Base-by-base conservation (phyloP, 2,113 vertebrate genomes). In the Silurus glanis region DNA sequence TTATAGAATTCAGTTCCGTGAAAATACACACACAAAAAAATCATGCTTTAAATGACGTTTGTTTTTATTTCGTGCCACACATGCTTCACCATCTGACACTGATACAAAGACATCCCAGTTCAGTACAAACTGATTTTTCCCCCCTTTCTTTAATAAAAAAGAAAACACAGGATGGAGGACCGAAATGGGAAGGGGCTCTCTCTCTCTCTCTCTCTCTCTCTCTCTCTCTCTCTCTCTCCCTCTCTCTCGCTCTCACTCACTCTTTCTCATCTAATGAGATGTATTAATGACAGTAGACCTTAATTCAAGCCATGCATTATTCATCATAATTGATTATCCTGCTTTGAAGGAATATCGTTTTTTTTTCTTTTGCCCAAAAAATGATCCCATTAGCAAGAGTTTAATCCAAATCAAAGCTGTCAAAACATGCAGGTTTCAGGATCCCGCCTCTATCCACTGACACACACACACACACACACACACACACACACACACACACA, bases 301-400 rank as follows among this genome's bases (percentile, higher is more conserved):
- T 94, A 93, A 95, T 97, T 97, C 95, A 95, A 95, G 96, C 95
- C 95, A 96, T 97, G 95, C 95, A 98, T 98, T 98, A 99, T 98
- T 99, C 96, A 99, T 97, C 97, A 97, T 98, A 98, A 99, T 97
- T 97, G 97, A 98, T 97, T 97, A 94, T 91, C 92, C 94, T 95
- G 93, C 94, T 95, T 96, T 96, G 95, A 96, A 96, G 94, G 95
- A 96, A 95, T 96, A 96, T 95, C 95, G 7, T 56, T 56, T 56
- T 53, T 75, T 97, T 79, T 64, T 64, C 97, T 88, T 97, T 66
- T 45, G 64, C 94, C 94, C 93, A 95, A 97, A 97, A 98, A 98
- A 99, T 97, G 92, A 98, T 96, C 96, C 95, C 96, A 97, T 98
- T 97, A 98, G 95, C 84, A 80, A 90, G 93, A 95, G 95, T 97